Evolutionary conservation across 2,113 vertebrate genomes (phyloP), one percentile per base, ranked within the genome.

Genomic region (Lonchura striata): DNA sequence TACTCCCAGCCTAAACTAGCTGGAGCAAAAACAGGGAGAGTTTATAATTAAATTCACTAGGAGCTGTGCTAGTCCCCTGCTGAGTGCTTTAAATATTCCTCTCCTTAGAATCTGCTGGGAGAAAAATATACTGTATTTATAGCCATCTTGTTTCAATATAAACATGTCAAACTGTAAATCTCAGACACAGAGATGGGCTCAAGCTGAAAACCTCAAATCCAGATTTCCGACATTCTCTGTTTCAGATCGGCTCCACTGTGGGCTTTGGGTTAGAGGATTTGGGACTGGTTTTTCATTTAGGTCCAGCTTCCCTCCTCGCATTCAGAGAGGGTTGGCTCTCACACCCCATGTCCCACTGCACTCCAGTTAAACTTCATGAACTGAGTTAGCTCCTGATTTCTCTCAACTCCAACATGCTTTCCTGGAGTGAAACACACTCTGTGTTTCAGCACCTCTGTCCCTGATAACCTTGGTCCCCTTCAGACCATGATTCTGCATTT

Each of bases 141-240:
- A 92, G 81, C 53, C 94, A 96, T 95, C 91, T 95, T 96, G 88
- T 96, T 97, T 96, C 80, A 96, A 94, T 92, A 93, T 86, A 96
- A 97, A 97, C 89, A 95, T 94, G 94, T 97, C 94, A 96, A 92
- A 92, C 65, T 96, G 92, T 93, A 97, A 96, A 94, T 96, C 74
- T 88, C 68, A 92, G 94, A 44, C 6, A 52, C 21, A 35, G 82
- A 84, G 92, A 96, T 91, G 80, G 90, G 41, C 53, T 97, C 49
- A 94, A 93, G 88, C 52, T 96, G 92, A 71, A 96, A 93, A 88
- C 68, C 46, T 90, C 69, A 82, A 72, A 93, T 84, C 88, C 92
- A 94, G 76, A 71, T 78, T 94, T 95, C 76, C 0, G 6, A 39
- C 1, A 0, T 64, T 86, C 57, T 83, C 44, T 76, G 13, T 86